Evolutionary conservation across 2,113 vertebrate species (phyloP), one percentile per base, ranked within the genome.

Genomic region (Grallaria varia): DNA sequence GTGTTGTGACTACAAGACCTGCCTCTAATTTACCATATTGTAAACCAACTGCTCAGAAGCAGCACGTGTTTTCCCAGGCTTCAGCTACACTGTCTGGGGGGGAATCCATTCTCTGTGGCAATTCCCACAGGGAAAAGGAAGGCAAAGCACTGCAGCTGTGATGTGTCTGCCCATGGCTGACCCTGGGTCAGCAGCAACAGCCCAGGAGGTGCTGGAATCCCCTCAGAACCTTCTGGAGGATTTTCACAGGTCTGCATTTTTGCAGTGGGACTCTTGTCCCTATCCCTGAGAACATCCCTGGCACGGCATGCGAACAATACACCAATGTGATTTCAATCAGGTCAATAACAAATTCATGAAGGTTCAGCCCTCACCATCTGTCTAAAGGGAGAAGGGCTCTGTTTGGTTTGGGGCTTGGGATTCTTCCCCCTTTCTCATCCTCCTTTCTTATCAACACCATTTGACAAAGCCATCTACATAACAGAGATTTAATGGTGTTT

Each of bases 321-420:
- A 72, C 86, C 90, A 94, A 96, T 91, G 89, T 89, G 94, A 97
- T 91, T 98, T 92, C 94, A 97, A 86, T 97, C 86, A 96, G 37
- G 80, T 87, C 95, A 97, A 59, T 97, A 96, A 96, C 94, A 95
- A 97, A 97, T 96, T 96, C 94, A 92, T 42, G 62, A 94, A 82
- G 89, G 77, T 75, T 91, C 93, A 95, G 93, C 87, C 93, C 93
- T 67, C 71, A 35, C 96, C 97, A 97, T 98, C 96, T 98, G 97
- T 88, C 93, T 94, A 56, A 78, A 89, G 49, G 58, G 37, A 86
- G 50, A 20, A 60, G 39, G 28, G 59, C 67, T 88, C 55, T 50
- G 21, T 67, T 69, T 52, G n/a, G 39, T 60, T 62, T 92, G 72
- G 59, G 77, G 23, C 18, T 68, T 42, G 31, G 50, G 59, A 27